A percentile compares a stretch with the other conserved stretches of the same genome.
These are phyloP conservation scores for Calameuta idolon DNA, from an alignment of 2,888 invertebrate species.

Conservation along the genomic window DNA sequence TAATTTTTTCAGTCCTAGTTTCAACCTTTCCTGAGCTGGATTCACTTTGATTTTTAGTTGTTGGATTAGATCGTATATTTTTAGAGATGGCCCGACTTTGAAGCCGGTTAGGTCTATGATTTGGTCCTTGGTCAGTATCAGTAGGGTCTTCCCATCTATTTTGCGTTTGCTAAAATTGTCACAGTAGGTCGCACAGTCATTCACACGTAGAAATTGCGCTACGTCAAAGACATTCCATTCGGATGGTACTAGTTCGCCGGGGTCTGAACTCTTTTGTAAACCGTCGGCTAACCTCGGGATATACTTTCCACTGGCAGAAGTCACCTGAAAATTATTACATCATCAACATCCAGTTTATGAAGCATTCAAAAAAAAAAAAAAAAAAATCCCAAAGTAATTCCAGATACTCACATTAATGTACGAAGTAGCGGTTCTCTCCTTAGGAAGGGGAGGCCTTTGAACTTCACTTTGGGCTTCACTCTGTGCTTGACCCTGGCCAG, in stretches of 20 bases:
- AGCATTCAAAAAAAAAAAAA: constrained; percentile 7
- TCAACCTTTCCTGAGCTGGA: constrained; percentile 77
- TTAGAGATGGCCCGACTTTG: constrained; percentile 95
- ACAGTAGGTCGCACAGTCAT: constrained; percentile 78
- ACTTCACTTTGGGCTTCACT: constrained; percentile 63
- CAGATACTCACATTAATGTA: constrained; percentile 71
- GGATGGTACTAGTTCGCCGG: constrained; percentile 72
- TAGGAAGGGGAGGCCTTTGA: constrained; percentile 68
- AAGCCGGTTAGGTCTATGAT: constrained; percentile 89
- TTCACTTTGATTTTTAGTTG: constrained; percentile 89
- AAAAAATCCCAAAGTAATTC: constrained; percentile 1
- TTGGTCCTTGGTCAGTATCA: constrained; percentile 88
- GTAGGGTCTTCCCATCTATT: constrained; percentile 84
- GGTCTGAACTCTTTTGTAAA: constrained; percentile 68
- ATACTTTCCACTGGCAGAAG: constrained; percentile 69
- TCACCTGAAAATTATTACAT: constrained; percentile 59
- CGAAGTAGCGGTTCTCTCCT: constrained; percentile 74
- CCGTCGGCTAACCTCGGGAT: constrained; percentile 71
- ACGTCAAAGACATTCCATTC: constrained; percentile 90
- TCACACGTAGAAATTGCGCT: constrained; percentile 88
- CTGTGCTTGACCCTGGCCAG: constrained; percentile 66
- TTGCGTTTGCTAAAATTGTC: constrained; percentile 73
- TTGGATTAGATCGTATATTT: constrained; percentile 92
- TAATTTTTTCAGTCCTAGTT: constrained; percentile 75
- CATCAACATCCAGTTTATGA: neutral